phyloP scores from a whole-genome alignment of 2,888 invertebrate genomes.

The Cremastinae sp. region DNA sequence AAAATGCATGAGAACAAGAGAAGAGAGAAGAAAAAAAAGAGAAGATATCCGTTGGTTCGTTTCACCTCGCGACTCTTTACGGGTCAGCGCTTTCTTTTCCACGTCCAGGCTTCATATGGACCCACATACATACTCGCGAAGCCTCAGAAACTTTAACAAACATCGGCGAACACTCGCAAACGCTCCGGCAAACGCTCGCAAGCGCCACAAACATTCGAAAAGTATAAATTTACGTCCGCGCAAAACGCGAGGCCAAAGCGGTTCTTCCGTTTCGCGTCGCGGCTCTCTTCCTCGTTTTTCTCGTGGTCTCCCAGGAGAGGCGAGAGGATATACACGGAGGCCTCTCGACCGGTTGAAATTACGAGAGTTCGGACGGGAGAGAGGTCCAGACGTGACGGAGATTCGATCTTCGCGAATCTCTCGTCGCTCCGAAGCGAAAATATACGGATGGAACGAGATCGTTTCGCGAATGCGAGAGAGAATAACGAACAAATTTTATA shows the following conservation, averaged over 20 bases:
- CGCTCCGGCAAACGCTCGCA: too few species aligned
- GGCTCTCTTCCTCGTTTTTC: constrained; percentile 54
- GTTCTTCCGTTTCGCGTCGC: constrained; percentile 47
- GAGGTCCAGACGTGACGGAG: constrained; percentile 18
- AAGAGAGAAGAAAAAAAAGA: constrained; percentile 14
- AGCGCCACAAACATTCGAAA: too few species aligned
- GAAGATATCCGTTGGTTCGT: constrained; percentile 45
- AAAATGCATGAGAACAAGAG: neutral
- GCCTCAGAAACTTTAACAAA: neutral
- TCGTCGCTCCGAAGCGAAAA: constrained; percentile 27
- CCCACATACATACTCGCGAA: constrained; percentile 16
- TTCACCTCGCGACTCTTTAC: constrained; percentile 58
- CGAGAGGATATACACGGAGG: too few species aligned
- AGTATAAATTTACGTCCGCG: neutral
- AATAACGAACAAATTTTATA: constrained; percentile 2
- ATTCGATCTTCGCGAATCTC: constrained; percentile 23
- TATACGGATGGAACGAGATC: neutral
- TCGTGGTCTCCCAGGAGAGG: constrained; percentile 22
- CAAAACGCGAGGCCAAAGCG: constrained; percentile 51
- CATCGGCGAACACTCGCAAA: too few species aligned
- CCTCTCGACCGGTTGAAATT: constrained; percentile 34
- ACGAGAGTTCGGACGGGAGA: constrained; percentile 30
- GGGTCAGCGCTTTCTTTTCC: constrained; percentile 63
- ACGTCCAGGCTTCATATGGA: constrained; percentile 36
- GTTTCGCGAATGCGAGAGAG: neutral